These are phyloP conservation scores for Numenius phaeopus DNA, from an alignment of 2,797 vertebrate genomes.

Conservation along the genomic window DNA sequence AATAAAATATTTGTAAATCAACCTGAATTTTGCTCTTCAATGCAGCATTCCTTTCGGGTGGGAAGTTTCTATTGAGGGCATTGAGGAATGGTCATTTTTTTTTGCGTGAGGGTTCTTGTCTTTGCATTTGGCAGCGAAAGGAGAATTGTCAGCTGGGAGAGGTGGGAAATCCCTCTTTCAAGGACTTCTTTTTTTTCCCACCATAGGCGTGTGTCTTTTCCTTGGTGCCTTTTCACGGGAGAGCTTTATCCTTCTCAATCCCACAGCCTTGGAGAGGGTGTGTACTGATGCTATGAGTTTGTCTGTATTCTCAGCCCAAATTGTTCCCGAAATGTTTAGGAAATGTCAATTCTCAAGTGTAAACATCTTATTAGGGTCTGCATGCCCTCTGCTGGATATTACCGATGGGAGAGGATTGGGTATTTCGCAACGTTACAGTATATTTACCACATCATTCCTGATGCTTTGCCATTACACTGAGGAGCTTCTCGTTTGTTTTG, in stretches of 20 bases:
- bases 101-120: neutral
- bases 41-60: neutral
- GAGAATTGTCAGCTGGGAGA: neutral
- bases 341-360: neutral
- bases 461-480: neutral
- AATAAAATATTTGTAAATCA: neutral
- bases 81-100: neutral
- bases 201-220: neutral
- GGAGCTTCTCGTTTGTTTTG: neutral
- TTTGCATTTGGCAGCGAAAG: neutral
- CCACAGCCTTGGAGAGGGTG: neutral
- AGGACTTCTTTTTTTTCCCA: neutral
- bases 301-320: neutral
- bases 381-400: slow-evolving; percentile 77
- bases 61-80: neutral
- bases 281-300: neutral
- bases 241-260: neutral
- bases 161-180: neutral
- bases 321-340: neutral
- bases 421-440: neutral
- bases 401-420: neutral
- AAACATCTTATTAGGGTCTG: slow-evolving; percentile 35
- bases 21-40: neutral
- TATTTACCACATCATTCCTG: neutral
- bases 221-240: neutral